These are phyloP conservation scores for Cyanoderma ruficeps DNA, from an alignment of 2,113 vertebrate species.

Conservation along the genomic window DNA sequence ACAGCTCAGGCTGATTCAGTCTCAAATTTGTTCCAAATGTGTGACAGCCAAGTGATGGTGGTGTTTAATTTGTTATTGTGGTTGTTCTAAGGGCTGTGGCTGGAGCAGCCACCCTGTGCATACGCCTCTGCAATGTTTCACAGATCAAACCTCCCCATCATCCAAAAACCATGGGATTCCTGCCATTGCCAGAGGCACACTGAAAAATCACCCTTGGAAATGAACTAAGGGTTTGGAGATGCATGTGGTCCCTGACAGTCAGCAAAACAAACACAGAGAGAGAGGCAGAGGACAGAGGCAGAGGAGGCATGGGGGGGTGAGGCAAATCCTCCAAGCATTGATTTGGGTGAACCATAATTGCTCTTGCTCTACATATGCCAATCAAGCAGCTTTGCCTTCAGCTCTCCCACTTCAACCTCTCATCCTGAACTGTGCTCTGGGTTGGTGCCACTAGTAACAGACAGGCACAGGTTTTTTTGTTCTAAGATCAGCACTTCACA, in stretches of 20 bases:
- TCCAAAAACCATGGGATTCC: background rate
- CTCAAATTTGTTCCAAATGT: slow-evolving; percentile 28
- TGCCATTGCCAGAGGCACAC: background rate
- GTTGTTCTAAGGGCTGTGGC: background rate
- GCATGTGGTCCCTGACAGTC: background rate
- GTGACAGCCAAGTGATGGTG: background rate
- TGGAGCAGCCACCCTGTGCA: background rate
- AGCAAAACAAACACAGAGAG: background rate
- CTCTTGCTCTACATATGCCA: background rate
- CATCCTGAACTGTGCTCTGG: background rate
- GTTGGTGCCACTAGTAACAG: background rate
- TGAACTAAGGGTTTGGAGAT: background rate
- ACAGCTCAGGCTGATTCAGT: background rate
- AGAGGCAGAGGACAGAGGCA: background rate
- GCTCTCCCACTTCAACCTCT: background rate
- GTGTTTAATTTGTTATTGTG: background rate
- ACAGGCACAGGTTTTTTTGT: background rate
- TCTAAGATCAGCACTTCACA: background rate
- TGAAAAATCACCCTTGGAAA: background rate
- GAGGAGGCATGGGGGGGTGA: too few relatives aligned
- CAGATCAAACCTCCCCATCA: background rate
- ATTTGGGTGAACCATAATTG: background rate
- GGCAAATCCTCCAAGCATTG: background rate
- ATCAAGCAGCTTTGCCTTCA: background rate
- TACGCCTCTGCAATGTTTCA: background rate